These are phyloP conservation scores for Eretmocerus hayati DNA, from an alignment of 2,888 invertebrate species.

Conservation along the genomic window DNA sequence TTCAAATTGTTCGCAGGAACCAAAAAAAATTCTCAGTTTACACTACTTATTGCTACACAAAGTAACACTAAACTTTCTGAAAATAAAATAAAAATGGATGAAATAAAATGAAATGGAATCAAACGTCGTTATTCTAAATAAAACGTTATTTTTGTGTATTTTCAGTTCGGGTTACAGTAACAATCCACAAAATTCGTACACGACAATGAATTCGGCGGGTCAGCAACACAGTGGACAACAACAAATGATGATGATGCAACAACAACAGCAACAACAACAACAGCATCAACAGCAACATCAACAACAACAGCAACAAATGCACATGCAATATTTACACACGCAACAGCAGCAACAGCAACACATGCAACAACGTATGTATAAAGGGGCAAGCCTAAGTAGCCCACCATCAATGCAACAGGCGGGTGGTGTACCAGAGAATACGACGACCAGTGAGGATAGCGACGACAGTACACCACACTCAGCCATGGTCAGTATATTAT, in stretches of 20 bases:
- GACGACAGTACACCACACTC: conserved; percentile 74
- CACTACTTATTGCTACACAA: no score
- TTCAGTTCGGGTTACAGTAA: conserved; percentile 44
- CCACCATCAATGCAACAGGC: conserved; percentile 50
- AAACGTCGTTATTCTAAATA: no score
- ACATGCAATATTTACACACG: conserved; percentile 34
- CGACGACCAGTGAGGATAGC: conserved; percentile 78
- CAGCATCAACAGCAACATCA: conserved; percentile 33
- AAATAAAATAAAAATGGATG: no score
- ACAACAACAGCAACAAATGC: conserved; percentile 47
- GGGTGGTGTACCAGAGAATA: conserved; percentile 51
- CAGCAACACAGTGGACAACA: conserved; percentile 56
- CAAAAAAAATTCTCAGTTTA: no score
- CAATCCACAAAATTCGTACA: conserved; percentile 50
- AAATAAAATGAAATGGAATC: no score
- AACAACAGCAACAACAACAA: conserved; percentile 37
- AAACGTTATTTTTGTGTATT: not conserved
- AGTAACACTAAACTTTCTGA: no score
- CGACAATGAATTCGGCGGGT: conserved; percentile 56
- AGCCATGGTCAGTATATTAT: conserved; percentile 52
- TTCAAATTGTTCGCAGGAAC: no score
- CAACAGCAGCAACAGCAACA: conserved; percentile 40
- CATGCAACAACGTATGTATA: conserved; percentile 46
- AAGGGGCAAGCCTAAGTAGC: conserved; percentile 59
- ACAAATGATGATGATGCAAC: conserved; percentile 51